These are phyloP conservation scores for Tinea trinotella DNA, from an alignment of 2,888 invertebrate genomes.

Conservation along the genomic window DNA sequence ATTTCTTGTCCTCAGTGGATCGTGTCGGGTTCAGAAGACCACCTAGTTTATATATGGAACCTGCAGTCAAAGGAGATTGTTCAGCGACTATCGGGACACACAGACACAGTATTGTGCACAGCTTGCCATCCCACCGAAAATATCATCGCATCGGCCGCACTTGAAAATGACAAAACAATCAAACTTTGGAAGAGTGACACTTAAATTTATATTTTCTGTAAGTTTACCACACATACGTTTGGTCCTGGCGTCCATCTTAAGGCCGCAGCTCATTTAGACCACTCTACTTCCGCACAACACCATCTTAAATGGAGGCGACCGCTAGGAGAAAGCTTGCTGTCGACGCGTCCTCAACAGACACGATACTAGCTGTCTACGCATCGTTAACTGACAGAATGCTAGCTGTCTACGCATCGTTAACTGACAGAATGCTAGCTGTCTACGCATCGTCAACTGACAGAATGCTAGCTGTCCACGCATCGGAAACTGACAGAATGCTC, in stretches of 20 bases:
- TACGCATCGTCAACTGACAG: too few relatives aligned
- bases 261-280: too few relatives aligned
- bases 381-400: too few relatives aligned
- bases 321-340: not conserved
- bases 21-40: constrained; percentile 99
- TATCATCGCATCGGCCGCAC: constrained; percentile 98
- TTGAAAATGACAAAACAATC: constrained; percentile 99
- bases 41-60: constrained; percentile 99
- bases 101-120: constrained; percentile 96
- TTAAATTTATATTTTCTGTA: constrained; percentile 47
- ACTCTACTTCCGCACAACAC: too few relatives aligned
- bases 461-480: too few relatives aligned
- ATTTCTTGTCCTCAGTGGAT: constrained; percentile 86
- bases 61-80: constrained; percentile 99
- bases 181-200: constrained; percentile 99
- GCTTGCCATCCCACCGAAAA: constrained; percentile 99
- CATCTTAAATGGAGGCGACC: too few relatives aligned
- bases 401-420: too few relatives aligned
- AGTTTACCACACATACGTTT: not conserved
- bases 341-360: not conserved
- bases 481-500: not conserved
- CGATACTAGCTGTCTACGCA: not conserved
- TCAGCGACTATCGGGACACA: constrained; percentile 96
- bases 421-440: too few relatives aligned
- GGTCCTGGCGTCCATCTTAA: too few relatives aligned